These are phyloP conservation scores for Trisateles emortualis DNA, from an alignment of 2,888 invertebrate species.

Conservation along the genomic window DNA sequence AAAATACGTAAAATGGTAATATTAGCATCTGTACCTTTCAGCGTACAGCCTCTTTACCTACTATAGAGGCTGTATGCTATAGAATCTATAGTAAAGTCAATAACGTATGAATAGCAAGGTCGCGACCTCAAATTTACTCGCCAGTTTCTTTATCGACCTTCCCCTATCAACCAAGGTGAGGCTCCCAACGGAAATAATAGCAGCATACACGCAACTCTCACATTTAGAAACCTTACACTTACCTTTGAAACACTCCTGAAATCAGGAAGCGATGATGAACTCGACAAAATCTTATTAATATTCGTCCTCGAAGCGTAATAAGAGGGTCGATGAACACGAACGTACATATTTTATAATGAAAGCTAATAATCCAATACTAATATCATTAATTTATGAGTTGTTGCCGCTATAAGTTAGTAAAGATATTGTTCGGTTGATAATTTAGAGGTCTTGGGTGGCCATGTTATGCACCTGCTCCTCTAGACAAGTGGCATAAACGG, in stretches of 20 bases:
- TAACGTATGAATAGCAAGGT: conserved; percentile 51
- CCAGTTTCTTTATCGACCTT: conserved; percentile 66
- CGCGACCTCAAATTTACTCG: conserved; percentile 63
- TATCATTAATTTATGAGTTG: conserved; percentile 9
- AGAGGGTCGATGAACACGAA: conserved; percentile 17
- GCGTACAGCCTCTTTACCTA: too few species aligned
- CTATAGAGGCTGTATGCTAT: too few species aligned
- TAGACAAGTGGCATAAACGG: too few species aligned
- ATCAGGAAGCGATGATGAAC: conserved; percentile 52
- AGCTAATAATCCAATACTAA: conserved; percentile 27
- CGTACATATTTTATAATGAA: conserved; percentile 6
- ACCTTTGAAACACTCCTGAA: conserved; percentile 35
- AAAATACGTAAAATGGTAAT: too few species aligned
- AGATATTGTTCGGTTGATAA: too few species aligned
- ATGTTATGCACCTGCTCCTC: too few species aligned
- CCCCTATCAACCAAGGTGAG: conserved; percentile 72
- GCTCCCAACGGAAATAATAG: conserved; percentile 69
- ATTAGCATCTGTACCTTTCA: too few species aligned
- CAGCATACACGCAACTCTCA: conserved; percentile 69
- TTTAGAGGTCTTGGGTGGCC: too few species aligned
- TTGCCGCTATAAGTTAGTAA: neutral
- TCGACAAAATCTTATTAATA: conserved; percentile 41
- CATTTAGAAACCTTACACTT: conserved; percentile 55
- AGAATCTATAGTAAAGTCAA: conserved; percentile 41
- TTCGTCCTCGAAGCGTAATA: conserved; percentile 31